These are phyloP conservation scores for Moxostoma hubbsi DNA, from an alignment of 2,797 vertebrate genomes.

Conservation along the genomic window DNA sequence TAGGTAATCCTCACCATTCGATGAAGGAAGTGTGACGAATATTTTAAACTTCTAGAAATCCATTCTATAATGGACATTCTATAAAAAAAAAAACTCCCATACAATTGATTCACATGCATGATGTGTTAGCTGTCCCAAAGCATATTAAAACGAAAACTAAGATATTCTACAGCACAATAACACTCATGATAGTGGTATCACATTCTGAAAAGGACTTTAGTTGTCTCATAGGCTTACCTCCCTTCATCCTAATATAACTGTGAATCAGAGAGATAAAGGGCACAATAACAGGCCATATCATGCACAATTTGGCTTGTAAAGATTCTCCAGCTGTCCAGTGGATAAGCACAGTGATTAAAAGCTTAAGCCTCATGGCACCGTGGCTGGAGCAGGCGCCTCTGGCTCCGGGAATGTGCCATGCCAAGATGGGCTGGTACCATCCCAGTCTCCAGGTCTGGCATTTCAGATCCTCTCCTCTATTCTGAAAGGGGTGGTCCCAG, in stretches of 20 bases:
- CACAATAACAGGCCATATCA: slow-evolving; percentile 72
- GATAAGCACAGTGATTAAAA: slow-evolving; percentile 82
- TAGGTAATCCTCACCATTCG: not conserved
- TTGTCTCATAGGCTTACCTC: slow-evolving; percentile 64
- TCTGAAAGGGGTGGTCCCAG: slow-evolving; percentile 14
- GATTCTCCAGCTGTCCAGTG: slow-evolving; percentile 82
- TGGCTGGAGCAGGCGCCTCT: slow-evolving; percentile 76
- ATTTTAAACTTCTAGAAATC: not conserved
- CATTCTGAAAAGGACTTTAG: slow-evolving; percentile 14
- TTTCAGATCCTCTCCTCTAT: slow-evolving; percentile 17
- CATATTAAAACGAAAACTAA: not conserved
- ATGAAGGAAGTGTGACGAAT: not conserved
- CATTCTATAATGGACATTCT: no score
- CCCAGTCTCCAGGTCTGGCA: slow-evolving; percentile 28
- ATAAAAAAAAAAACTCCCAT: not conserved
- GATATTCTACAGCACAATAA: slow-evolving; percentile 18
- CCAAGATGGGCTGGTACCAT: slow-evolving; percentile 50
- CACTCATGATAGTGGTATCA: not conserved
- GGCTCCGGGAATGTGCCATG: slow-evolving; percentile 70
- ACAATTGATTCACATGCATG: not conserved
- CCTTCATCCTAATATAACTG: slow-evolving; percentile 45
- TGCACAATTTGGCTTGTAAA: slow-evolving; percentile 77
- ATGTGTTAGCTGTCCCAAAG: not conserved
- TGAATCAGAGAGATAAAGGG: slow-evolving; percentile 69
- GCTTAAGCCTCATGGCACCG: slow-evolving; percentile 83